Evolutionary conservation across 2,113 vertebrate species (phyloP).

Genomic region (Asarcornis scutulata): DNA sequence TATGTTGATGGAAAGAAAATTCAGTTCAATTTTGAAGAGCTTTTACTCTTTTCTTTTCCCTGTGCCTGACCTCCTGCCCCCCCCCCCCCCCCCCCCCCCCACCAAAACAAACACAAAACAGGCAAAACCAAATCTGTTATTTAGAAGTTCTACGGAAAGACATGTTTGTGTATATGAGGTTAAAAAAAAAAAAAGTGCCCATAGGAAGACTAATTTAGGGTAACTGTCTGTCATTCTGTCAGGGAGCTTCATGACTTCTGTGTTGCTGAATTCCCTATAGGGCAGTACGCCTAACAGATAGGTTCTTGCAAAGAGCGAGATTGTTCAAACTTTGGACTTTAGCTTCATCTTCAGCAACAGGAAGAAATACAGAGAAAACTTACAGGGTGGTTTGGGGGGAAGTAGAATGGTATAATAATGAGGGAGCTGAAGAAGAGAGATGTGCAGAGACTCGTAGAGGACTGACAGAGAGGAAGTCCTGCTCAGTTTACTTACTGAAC

Average conservation of each 20-base stretch:
- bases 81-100: too few species aligned
- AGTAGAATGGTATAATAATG: neutral
- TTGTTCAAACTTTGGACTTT: neutral
- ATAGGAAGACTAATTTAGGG: neutral
- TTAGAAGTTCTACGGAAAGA: neutral
- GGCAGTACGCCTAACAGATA: neutral
- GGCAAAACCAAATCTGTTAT: neutral
- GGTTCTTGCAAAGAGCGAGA: neutral
- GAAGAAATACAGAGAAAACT: neutral
- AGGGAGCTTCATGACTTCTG: neutral
- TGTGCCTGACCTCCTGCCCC: neutral
- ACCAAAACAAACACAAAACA: too few species aligned
- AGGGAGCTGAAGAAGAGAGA: neutral
- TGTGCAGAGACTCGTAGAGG: neutral
- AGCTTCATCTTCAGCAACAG: neutral
- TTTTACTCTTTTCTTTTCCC: neutral
- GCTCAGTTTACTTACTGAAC: neutral
- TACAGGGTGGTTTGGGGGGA: fast-evolving
- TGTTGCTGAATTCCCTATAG: neutral
- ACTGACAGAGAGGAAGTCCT: neutral
- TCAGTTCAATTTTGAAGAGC: neutral
- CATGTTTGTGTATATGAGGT: neutral
- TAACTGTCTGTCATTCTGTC: neutral
- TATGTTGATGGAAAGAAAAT: neutral
- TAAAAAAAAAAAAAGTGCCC: neutral